Base-by-base conservation (phyloP, 1,140 invertebrate genomes). In the Sycobia sp. region DNA sequence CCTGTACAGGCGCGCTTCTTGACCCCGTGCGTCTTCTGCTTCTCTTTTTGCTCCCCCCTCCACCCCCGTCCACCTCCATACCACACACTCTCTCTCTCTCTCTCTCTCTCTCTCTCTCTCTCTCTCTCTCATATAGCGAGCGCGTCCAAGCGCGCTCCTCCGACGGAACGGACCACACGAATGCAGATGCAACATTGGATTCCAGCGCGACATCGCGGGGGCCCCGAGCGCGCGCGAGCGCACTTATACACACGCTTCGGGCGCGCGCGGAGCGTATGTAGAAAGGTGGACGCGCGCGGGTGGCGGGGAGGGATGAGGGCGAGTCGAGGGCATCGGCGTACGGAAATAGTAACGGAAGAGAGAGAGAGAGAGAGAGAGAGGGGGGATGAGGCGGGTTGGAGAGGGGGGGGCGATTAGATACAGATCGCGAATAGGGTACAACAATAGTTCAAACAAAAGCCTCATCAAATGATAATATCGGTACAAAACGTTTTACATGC, bases 361-460 rank as follows among this genome's bases (percentile, higher is more conserved):
- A 14, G 14, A 25, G 11, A 13, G 3, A 46, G 22, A 46, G 20
- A 25, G 43, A 46, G 18, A 46, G 22, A 46, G 22, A 25, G 43
- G 25, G 22, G 14, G n/a, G n/a, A n/a, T n/a, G n/a, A n/a, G n/a
- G n/a, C n/a, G n/a, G n/a, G n/a, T n/a, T n/a, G n/a, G 43, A n/a
- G 20, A 29, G 13, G 23, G 38, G 32, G 43, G 25, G 16, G 25
- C 18, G 43, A 58, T 47, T 49, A 47, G 59, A 62, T 62, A 62
- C 20, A 25, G 50, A 62, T 62, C 50, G 29, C 25, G 49, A 46
- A 25, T 44, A 54, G 29, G 18, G 44, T 50, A 49, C 20, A 62
- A 56, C 61, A 62, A 62, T 62, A 62, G 61, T 55, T 46, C 51
- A 56, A 56, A 62, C 61, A 62, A 62, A 62, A 49, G 53, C 20